Conservation (phyloP, 2,113 vertebrate genomes). For the Pomatostomus ruficeps region DNA sequence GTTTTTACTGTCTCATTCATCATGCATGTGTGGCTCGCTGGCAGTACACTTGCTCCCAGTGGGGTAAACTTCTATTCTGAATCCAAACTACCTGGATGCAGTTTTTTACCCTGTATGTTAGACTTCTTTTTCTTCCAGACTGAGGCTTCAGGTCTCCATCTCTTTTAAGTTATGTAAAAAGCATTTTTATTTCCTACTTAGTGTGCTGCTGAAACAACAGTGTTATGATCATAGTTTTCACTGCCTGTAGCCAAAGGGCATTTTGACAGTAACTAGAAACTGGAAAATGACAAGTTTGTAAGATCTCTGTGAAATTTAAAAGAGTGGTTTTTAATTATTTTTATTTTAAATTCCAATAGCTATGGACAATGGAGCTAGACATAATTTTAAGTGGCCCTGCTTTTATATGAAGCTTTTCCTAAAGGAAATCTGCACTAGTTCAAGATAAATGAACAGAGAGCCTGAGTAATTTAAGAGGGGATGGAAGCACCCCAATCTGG, state of each 20-base stretch:
- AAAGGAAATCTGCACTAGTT: background rate
- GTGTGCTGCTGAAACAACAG: background rate
- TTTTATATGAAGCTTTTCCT: background rate
- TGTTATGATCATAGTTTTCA: background rate
- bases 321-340: background rate
- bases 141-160: background rate
- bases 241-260: background rate
- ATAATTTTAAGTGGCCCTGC: background rate
- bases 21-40: background rate
- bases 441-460: background rate
- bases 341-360: background rate
- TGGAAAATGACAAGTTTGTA: background rate
- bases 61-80: background rate
- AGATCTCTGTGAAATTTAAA: background rate
- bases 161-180: background rate
- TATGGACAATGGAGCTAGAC: background rate
- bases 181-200: background rate
- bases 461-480: background rate
- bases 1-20: conserved; percentile 45
- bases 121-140: background rate
- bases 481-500: background rate
- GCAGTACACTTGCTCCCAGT: background rate
- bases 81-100: background rate
- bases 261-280: background rate
- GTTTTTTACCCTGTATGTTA: background rate